A percentile compares a stretch with the other conserved stretches of the same genome.
phyloP scores from a whole-genome alignment of 1,140 invertebrate genomes.

The Melanaphis sacchari region DNA sequence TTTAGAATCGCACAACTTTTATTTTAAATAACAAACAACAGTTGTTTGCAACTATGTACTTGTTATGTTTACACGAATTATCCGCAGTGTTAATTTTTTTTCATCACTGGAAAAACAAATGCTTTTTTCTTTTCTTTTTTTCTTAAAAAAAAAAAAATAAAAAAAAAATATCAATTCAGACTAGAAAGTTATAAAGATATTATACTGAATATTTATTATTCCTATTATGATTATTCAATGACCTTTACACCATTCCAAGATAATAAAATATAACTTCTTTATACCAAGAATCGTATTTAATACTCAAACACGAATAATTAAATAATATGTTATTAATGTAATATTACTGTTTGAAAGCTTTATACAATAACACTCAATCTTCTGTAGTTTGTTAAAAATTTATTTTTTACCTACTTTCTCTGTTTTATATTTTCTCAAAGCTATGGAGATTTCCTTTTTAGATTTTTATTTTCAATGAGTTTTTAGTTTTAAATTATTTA shows the following conservation, averaged over 20 bases:
- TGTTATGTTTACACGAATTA: neutral
- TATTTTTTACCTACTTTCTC: neutral
- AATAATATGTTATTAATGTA: neutral
- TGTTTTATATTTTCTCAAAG: neutral
- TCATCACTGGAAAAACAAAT: neutral
- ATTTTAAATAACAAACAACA: neutral
- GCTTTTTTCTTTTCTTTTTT: neutral
- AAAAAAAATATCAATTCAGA: too few relatives aligned
- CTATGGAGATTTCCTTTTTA: neutral
- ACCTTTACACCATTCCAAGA: neutral
- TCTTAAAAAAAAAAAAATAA: neutral
- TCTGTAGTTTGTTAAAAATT: neutral
- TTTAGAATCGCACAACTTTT: neutral
- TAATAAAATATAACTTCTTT: neutral
- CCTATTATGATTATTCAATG: neutral
- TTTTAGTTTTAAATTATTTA: neutral
- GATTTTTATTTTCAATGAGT: neutral
- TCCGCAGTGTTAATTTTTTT: neutral
- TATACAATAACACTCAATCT: neutral
- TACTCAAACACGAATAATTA: neutral
- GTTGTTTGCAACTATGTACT: neutral
- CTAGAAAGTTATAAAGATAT: neutral
- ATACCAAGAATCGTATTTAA: neutral
- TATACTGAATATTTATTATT: neutral
- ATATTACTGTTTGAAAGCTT: neutral